These are phyloP conservation scores for Podarcis raffonei DNA, from an alignment of 2,113 vertebrate species.

Conservation along the genomic window DNA sequence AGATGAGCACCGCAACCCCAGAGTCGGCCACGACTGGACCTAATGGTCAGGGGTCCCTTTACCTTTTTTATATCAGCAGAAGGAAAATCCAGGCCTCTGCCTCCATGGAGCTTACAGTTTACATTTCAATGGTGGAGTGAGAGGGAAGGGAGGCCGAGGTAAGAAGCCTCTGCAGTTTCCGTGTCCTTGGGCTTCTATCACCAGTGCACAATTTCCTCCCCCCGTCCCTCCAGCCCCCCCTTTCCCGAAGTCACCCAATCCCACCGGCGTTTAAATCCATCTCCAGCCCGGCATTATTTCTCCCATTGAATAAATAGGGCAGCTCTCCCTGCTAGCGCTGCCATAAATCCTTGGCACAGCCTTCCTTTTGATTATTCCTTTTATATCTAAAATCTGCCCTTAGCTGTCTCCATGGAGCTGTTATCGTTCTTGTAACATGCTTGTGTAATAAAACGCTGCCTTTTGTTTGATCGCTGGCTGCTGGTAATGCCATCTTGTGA, in stretches of 20 bases:
- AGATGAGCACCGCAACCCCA: too few species aligned
- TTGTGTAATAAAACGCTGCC: conserved; percentile 34
- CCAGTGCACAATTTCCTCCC: not conserved
- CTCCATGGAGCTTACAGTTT: not conserved
- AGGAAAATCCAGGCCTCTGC: not conserved
- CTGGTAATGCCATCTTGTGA: conserved; percentile 43
- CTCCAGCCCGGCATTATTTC: not conserved
- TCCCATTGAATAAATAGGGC: not conserved
- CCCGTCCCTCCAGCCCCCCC: not conserved
- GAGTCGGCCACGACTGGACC: too few species aligned
- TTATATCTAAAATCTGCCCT: not conserved
- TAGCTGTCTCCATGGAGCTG: not conserved
- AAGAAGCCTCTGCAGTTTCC: not conserved
- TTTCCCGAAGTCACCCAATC: not conserved
- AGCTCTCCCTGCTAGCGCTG: not conserved
- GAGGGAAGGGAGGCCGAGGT: not conserved
- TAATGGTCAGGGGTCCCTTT: too few species aligned
- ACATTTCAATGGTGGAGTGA: not conserved
- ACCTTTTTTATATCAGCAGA: not conserved
- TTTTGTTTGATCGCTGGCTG: conserved; percentile 30
- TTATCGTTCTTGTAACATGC: conserved; percentile 1
- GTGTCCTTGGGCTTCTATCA: too few species aligned
- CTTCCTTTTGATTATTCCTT: not conserved
- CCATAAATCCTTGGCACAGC: not conserved
- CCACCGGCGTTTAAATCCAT: not conserved